These are phyloP conservation scores for Orthosia gothica DNA, from an alignment of 2,888 invertebrate genomes.

Conservation along the genomic window DNA sequence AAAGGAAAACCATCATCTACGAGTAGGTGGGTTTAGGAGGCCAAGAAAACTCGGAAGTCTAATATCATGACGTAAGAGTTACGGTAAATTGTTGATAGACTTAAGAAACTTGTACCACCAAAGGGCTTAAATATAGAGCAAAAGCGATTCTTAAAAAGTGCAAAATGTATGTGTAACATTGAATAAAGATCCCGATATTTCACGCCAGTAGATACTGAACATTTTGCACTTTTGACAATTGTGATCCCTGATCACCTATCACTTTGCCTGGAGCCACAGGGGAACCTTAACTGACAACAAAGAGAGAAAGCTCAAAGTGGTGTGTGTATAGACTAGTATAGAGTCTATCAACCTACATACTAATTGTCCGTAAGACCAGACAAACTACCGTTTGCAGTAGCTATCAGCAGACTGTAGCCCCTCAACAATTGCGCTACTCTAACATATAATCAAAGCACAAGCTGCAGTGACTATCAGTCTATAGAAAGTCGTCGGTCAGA, in stretches of 20 bases:
- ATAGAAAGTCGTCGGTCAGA: conserved; percentile 16
- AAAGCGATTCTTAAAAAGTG: neutral
- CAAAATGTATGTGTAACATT: neutral
- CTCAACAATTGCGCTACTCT: conserved; percentile 4
- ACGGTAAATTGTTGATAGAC: too few species aligned
- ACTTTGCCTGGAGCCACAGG: too few species aligned
- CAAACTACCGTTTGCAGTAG: neutral
- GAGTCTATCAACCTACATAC: neutral
- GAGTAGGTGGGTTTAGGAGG: neutral
- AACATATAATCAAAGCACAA: neutral
- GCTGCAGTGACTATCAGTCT: neutral
- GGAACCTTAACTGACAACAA: too few species aligned
- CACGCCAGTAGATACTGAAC: neutral
- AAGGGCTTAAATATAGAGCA: neutral
- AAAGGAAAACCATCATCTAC: too few species aligned
- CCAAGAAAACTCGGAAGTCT: neutral
- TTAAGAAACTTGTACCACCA: neutral
- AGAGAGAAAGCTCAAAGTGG: too few species aligned
- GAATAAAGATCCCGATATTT: too few species aligned
- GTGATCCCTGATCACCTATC: neutral
- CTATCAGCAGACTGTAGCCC: neutral
- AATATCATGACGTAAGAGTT: neutral
- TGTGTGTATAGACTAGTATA: too few species aligned
- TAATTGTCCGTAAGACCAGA: neutral
- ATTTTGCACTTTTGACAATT: neutral